Evolutionary conservation across 2,888 invertebrate genomes (phyloP), one percentile per base, ranked within the genome.

Genomic region (Tiliacea citrago): DNA sequence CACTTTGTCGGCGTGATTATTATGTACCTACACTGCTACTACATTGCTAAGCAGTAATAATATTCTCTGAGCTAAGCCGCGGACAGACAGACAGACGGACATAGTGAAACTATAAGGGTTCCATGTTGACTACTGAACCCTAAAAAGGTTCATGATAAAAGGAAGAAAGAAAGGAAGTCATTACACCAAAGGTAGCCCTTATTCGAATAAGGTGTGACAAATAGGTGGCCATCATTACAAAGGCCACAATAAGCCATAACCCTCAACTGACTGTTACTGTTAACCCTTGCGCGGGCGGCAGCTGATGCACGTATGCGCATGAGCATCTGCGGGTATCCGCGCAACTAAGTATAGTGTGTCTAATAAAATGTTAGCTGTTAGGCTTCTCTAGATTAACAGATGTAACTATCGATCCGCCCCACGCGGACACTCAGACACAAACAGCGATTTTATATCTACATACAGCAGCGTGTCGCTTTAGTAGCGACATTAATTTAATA

Each of bases 221-320:
- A 83, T 81, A 55, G 53, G 73, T 24, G 55, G 65, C 49, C 53
- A 29, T 68, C 55, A 42, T 53, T 65, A 79, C 29, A 83, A 82
- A 68, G 57, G 80, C 55, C 68, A 81, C 81, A 81, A 81, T 83
- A 80, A 80, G 65, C 83, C 65, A 73, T 81, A 81, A 83, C 81
- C 80, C 68, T 55, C 73, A 57, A 57, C 80, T 68, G 83, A 68
- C 80, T 61, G 83, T 81, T 75, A 75, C 63, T 49, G 75, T 72
- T 83, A 79, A 79, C 73, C 73, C 65, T 65, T 47, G 68, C 79
- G 77, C 82, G 65, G 66, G 70, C 39, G 82, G 80, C 81, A 81
- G 81, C 81, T 81, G 81, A 73, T 73, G 81, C 81, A 81, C 81
- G 81, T 81, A 72, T 71, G 68, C 79, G 42, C 79, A 3, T 16